These are phyloP conservation scores for Carpatolechia fugitivella DNA, from an alignment of 2,888 invertebrate genomes.

Conservation along the genomic window DNA sequence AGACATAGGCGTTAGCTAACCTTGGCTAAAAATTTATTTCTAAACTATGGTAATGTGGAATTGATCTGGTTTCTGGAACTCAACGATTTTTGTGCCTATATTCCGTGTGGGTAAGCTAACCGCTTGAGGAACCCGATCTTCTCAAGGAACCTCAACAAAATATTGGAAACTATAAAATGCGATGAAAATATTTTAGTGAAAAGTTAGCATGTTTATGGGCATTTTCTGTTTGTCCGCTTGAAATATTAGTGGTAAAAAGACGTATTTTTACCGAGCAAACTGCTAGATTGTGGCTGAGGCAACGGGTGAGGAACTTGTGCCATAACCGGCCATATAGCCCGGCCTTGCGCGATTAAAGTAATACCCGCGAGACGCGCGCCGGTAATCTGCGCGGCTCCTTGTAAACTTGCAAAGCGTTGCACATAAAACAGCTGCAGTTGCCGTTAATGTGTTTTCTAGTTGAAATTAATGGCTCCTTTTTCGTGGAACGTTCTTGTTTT, in stretches of 20 bases:
- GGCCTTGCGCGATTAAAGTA: slow-evolving; percentile 63
- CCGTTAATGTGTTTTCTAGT: slow-evolving; percentile 15
- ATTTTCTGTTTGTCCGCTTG: not conserved
- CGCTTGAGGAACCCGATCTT: no score
- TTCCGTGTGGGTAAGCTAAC: no score
- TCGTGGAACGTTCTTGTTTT: slow-evolving; percentile 4
- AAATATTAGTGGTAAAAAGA: not conserved
- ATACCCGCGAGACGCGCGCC: slow-evolving; percentile 39
- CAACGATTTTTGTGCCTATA: no score
- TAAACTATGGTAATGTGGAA: no score
- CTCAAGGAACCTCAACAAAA: no score
- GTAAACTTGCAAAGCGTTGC: slow-evolving; percentile 42
- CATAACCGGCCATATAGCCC: slow-evolving; percentile 49
- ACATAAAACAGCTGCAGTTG: slow-evolving; percentile 19
- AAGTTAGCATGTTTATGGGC: not conserved
- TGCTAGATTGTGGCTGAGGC: not conserved
- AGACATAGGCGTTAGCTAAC: no score
- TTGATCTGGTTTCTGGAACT: no score
- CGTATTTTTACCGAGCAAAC: not conserved
- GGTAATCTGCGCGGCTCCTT: slow-evolving; percentile 44
- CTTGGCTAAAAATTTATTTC: no score
- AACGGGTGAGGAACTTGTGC: slow-evolving; percentile 6
- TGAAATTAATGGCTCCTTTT: slow-evolving; percentile 14
- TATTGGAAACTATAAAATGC: no score
- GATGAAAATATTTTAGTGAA: no score